Base-by-base conservation (phyloP, 2,113 vertebrate genomes). In the Rhodinocichla rosea region DNA sequence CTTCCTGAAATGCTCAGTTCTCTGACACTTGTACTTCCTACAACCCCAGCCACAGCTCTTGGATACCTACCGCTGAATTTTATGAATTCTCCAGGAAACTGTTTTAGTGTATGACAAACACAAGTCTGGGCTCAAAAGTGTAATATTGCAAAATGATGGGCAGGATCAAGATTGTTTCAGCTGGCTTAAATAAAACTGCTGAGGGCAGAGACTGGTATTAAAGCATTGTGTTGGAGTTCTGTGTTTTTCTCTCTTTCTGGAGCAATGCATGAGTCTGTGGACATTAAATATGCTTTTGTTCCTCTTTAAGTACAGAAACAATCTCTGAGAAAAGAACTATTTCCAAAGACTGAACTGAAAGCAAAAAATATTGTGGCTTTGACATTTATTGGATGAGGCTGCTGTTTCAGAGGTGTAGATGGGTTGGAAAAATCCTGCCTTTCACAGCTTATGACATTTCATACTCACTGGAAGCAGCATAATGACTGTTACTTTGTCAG, bases 121-220 rank as follows among this genome's bases (percentile, higher is more conserved):
- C 50, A 57, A 82, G 77, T 94, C 91, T 96, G 86, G 76, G 50
- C 78, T 95, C 65, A 89, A 40, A 96, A 96, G 82, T 67, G 79
- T 94, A 86, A 76, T 79, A 86, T 39, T 83, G 87, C 70, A 96
- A 97, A 96, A 89, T 81, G 78, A 91, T 67, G 85, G 90, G 63
- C 74, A 96, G 82, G 75, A 92, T 96, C 89, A 92, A 96, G 95
- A 97, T 95, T 79, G 92, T 96, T 90, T 97, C 76, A 89, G 87
- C 74, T 95, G 88, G 93, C 77, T 94, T 95, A 92, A 97, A 97
- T 90, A 94, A 97, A 98, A 96, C 55, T 47, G 64, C 87, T 47
- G 90, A 92, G 78, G 77, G 83, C 91, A 96, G 83, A 95, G 94
- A 84, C 40, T 55, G 78, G 59, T 81, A 86, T 96, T 92, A 97